Conservation (phyloP, 2,797 vertebrate species). For the Glyptemys insculpta region DNA sequence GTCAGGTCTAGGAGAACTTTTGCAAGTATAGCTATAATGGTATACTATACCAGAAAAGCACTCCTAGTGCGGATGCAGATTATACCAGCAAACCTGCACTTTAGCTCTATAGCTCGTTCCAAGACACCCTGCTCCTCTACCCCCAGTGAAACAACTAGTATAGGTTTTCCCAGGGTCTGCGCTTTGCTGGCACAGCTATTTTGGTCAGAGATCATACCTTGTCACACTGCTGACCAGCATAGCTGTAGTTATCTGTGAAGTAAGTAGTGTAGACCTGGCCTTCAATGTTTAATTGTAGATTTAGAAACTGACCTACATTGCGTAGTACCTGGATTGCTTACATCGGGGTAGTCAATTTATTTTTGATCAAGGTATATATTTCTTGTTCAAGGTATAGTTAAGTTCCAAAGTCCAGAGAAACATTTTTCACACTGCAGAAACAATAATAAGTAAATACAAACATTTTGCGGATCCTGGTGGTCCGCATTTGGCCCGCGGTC, state of each 20-base stretch:
- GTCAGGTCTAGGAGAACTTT: background rate
- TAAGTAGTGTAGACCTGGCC: accelerated
- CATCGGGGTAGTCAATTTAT: too few species aligned
- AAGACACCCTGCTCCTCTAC: background rate
- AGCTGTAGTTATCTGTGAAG: background rate
- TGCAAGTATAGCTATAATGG: background rate
- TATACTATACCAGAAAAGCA: background rate
- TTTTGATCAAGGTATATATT: too few species aligned
- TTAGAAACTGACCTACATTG: background rate
- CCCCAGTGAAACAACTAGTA: background rate
- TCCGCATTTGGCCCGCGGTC: too few species aligned
- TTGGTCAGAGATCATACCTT: background rate
- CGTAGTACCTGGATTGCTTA: background rate
- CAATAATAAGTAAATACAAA: too few species aligned
- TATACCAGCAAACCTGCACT: background rate
- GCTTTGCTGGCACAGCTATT: background rate
- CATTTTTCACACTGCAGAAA: too few species aligned
- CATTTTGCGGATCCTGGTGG: too few species aligned
- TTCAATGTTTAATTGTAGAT: background rate
- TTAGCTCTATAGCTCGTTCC: background rate
- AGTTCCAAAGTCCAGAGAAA: too few species aligned
- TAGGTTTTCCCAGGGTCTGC: background rate
- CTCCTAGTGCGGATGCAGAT: background rate
- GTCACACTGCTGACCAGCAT: background rate
- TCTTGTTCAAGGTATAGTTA: too few species aligned